These are phyloP conservation scores for Drosophila bocki DNA, from an alignment of 1,140 invertebrate genomes.

Conservation along the genomic window DNA sequence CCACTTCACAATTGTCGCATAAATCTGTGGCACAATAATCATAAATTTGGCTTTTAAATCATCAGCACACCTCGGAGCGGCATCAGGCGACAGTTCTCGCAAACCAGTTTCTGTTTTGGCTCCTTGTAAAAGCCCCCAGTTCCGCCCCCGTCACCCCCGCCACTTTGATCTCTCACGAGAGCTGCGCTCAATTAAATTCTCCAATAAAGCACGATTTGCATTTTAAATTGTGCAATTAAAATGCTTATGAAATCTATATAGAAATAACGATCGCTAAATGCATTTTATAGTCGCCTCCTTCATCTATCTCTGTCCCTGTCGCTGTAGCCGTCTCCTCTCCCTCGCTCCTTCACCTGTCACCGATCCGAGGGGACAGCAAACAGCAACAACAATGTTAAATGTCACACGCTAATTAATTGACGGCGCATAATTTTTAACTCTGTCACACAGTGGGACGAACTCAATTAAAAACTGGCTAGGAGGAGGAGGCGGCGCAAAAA, in stretches of 20 bases:
- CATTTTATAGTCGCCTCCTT: constrained; percentile 67
- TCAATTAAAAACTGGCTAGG: constrained; percentile 19
- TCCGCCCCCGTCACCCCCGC: constrained; percentile 7
- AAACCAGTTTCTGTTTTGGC: constrained; percentile 56
- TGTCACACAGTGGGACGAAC: constrained; percentile 51
- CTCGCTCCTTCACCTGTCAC: constrained; percentile 31
- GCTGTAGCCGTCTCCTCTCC: not conserved
- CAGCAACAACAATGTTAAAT: constrained; percentile 67
- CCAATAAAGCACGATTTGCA: constrained; percentile 82
- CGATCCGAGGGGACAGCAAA: constrained; percentile 29
- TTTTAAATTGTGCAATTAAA: constrained; percentile 84
- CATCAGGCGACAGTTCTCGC: constrained; percentile 38
- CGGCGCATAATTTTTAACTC: constrained; percentile 33
- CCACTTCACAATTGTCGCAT: constrained; percentile 46
- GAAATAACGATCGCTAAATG: constrained; percentile 78
- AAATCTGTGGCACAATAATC: constrained; percentile 64
- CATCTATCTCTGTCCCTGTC: constrained; percentile 9
- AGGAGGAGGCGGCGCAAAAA: not conserved
- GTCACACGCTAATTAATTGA: constrained; percentile 79
- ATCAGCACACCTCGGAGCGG: constrained; percentile 71
- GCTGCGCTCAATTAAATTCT: constrained; percentile 77
- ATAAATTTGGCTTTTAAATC: constrained; percentile 79
- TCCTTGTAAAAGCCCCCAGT: constrained; percentile 8
- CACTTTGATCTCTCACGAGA: constrained; percentile 60
- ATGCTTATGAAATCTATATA: constrained; percentile 84